Base-by-base conservation (phyloP, 2,113 vertebrate species). In the Cepphus grylle region DNA sequence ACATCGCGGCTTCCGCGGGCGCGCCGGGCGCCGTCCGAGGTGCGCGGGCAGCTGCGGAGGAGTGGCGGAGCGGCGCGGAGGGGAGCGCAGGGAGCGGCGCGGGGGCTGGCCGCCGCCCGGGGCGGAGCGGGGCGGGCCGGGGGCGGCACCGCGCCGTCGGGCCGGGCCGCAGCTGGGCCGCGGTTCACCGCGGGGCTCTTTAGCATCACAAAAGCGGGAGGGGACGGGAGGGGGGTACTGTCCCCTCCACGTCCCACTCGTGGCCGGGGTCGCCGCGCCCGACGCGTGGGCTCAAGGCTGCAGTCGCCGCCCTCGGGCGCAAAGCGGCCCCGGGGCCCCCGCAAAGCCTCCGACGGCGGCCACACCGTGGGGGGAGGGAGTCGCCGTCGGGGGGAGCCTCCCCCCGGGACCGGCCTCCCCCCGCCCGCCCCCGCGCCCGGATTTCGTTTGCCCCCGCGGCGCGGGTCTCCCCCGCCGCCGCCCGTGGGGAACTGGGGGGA, bases 1-100 rank as follows among this genome's bases (percentile, higher is more conserved):
- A 95, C 98, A 98, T 98, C 45, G 83, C 72, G 69, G 84, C 78
- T 49, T 71, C 30, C 27, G 66, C 23, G 29, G 86, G 49, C 32
- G 27, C 14, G 49, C 26, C 58, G 30, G 43, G 71, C 38, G 63
- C 81, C 47, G 94, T 86, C 79, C 83, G 69, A 90, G 86, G 87
- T 40, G 93, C 93, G 95, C 87, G 86, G 90, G 82, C 45, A 79
- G 90, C 79, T 58, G 95, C 81, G 90, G n/a, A 52, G 74, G 88
- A 91, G 94, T 91, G 91, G 91, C 55, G 86, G 94, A 86, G 71
- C 23, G 42, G 81, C 55, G 86, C 94, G 86, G 86, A 81, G 93
- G 73, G 89, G 73, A 58, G 88, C 71, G 79, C 93, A 77, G 82
- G 93, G 88, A 91, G 81, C 87, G 87, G 69, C 19, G 47, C 74